A percentile compares a stretch with the other conserved stretches of the same genome.
Evolutionary conservation across 2,888 invertebrate species (phyloP).

Genomic region (Anagyrus pseudococci): DNA sequence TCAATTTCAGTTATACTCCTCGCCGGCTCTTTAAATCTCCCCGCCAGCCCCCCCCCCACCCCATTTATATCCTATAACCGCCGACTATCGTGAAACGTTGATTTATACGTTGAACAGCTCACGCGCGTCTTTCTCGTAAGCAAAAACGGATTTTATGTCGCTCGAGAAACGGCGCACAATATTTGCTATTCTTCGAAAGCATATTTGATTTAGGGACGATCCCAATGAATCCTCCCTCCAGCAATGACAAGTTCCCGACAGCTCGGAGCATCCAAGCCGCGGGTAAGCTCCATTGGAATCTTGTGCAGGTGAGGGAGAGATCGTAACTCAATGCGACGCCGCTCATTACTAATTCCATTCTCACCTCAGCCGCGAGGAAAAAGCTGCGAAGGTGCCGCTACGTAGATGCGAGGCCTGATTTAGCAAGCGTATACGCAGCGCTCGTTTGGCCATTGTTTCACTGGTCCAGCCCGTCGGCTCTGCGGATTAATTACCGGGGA

Average conservation of each 20-base stretch:
- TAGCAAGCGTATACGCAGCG: not conserved
- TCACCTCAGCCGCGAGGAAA: not conserved
- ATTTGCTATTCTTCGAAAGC: not conserved
- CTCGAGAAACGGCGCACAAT: not conserved
- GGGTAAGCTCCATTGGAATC: too few species aligned
- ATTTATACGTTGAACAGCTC: too few species aligned
- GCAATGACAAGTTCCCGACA: not conserved
- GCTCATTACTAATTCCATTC: not conserved
- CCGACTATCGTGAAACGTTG: too few species aligned
- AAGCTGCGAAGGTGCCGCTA: not conserved
- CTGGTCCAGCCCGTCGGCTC: not conserved
- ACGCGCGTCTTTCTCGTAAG: too few species aligned
- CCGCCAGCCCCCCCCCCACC: too few species aligned
- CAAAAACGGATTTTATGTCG: too few species aligned
- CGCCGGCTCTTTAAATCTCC: too few species aligned
- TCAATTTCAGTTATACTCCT: too few species aligned
- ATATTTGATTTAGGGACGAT: too few species aligned
- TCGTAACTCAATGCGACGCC: not conserved
- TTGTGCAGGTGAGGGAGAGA: too few species aligned
- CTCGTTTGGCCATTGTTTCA: constrained; percentile 12
- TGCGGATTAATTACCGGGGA: not conserved
- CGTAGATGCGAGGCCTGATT: too few species aligned
- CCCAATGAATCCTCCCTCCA: not conserved
- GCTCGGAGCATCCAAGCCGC: not conserved
- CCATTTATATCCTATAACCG: too few species aligned